These are phyloP conservation scores for Parazoanthus swiftii DNA, from an alignment of 92 coral and sea anemone species.

Conservation along the genomic window DNA sequence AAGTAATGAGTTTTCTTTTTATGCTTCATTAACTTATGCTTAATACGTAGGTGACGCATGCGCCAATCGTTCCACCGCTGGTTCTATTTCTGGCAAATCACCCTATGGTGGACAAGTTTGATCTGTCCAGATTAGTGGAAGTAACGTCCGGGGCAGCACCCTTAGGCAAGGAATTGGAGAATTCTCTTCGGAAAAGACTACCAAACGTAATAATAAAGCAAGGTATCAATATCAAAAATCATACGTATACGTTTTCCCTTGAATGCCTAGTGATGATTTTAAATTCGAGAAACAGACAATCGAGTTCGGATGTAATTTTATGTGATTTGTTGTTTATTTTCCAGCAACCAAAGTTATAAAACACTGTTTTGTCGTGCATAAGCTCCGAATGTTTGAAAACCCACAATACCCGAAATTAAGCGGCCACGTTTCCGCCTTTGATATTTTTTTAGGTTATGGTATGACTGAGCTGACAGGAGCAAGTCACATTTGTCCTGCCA, in stretches of 20 bases:
- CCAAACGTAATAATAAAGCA: conserved; percentile 39
- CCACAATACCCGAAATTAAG: too few species aligned
- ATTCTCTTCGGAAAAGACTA: conserved; percentile 54
- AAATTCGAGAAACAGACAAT: too few species aligned
- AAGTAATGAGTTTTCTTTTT: too few species aligned
- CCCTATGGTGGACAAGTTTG: conserved; percentile 69
- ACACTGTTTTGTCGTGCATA: too few species aligned
- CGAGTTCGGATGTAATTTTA: too few species aligned
- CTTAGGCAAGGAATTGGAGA: conserved; percentile 59
- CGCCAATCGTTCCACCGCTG: conserved; percentile 73
- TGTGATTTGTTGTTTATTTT: too few species aligned
- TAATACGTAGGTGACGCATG: conserved; percentile 61
- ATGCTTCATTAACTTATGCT: neutral
- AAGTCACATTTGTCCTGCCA: conserved; percentile 57
- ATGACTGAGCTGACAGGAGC: conserved; percentile 86
- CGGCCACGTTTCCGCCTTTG: neutral
- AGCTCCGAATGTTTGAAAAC: too few species aligned
- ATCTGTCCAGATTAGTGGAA: conserved; percentile 62
- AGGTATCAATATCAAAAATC: neutral
- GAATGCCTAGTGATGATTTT: too few species aligned
- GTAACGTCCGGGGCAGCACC: conserved; percentile 83
- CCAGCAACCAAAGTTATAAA: too few species aligned
- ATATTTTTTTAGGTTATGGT: conserved; percentile 73
- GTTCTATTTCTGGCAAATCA: conserved; percentile 70
- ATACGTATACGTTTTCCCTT: neutral